These are phyloP conservation scores for Aptenodytes forsteri DNA, from an alignment of 2,113 vertebrate genomes.

Conservation along the genomic window DNA sequence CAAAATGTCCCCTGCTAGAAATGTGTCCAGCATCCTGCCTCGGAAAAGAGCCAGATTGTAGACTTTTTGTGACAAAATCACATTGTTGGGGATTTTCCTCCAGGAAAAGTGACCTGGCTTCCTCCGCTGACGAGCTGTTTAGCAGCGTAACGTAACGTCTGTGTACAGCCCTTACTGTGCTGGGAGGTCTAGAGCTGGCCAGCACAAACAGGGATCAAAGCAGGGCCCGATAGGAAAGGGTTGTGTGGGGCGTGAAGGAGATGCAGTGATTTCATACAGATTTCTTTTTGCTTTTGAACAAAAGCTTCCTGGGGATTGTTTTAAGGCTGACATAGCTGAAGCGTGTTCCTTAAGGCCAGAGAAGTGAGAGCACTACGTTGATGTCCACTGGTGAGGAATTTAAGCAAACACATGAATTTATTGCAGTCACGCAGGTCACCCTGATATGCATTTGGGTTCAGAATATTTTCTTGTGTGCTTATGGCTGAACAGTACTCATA, in stretches of 20 bases:
- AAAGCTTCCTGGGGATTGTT: neutral
- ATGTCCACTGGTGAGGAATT: neutral
- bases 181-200: neutral
- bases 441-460: neutral
- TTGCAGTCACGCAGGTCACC: neutral
- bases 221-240: neutral
- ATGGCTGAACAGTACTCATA: neutral
- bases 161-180: neutral
- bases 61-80: neutral
- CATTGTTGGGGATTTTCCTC: neutral
- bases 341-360: neutral
- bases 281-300: neutral
- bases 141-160: neutral
- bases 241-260: neutral
- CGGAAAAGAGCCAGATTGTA: neutral
- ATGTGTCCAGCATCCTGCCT: rapidly evolving
- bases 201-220: constrained; percentile 26
- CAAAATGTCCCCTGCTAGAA: neutral
- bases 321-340: neutral
- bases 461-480: neutral
- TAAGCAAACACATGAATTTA: neutral
- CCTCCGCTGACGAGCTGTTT: neutral
- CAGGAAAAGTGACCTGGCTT: neutral
- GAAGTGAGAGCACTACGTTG: neutral
- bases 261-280: neutral